Evolutionary conservation across 2,888 invertebrate species (phyloP).

Genomic region (Drosophila atripex): DNA sequence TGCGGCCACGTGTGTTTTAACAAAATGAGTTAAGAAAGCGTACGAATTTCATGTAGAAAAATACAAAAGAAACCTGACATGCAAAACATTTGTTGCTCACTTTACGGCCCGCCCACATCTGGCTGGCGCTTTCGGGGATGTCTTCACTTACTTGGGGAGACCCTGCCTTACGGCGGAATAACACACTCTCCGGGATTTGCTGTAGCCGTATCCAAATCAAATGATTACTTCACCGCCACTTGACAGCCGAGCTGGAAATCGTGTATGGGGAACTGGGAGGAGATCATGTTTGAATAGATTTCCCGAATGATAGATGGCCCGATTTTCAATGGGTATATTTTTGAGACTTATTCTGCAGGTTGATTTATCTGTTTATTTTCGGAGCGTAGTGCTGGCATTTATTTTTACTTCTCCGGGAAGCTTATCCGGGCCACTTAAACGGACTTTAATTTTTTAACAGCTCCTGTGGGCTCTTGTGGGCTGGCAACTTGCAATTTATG

Average conservation of each 20-base stretch:
- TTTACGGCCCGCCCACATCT: conserved; percentile 41
- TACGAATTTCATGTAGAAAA: conserved; percentile 8
- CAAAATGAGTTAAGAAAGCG: conserved; percentile 23
- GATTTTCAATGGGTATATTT: conserved; percentile 25
- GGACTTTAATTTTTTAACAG: conserved; percentile 15
- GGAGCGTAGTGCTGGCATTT: conserved; percentile 6
- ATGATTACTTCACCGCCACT: conserved; percentile 65
- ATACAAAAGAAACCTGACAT: conserved; percentile 33
- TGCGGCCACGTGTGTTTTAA: conserved; percentile 8
- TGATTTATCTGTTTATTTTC: conserved; percentile 27
- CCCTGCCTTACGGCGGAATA: conserved; percentile 9
- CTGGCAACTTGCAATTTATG: conserved; percentile 6
- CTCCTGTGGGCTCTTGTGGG: background rate
- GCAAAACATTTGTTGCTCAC: conserved; percentile 53
- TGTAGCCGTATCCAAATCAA: conserved; percentile 55
- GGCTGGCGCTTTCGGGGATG: conserved; percentile 44
- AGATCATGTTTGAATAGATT: conserved; percentile 30
- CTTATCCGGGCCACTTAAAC: background rate
- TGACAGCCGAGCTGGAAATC: conserved; percentile 46
- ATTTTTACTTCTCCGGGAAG: conserved; percentile 5
- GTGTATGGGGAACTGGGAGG: background rate
- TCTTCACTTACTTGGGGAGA: conserved; percentile 51
- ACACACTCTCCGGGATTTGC: conserved; percentile 28
- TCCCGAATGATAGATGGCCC: conserved; percentile 36
- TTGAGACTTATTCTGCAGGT: conserved; percentile 14